phyloP scores from a whole-genome alignment of 2,797 vertebrate genomes.

The Gadopsis marmoratus region DNA sequence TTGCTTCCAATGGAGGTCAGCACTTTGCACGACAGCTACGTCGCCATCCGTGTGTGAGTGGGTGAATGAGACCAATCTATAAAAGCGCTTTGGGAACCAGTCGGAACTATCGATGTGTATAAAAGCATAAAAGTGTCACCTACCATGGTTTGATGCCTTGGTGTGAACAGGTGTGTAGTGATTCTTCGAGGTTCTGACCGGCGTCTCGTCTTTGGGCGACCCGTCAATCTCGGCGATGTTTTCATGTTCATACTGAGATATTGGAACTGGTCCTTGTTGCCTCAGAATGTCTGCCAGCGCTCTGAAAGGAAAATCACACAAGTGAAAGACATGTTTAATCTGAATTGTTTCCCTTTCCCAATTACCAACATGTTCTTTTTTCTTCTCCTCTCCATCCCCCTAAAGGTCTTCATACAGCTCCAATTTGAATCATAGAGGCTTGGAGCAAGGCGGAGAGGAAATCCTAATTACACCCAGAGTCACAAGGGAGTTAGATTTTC shows the following conservation, averaged over 20 bases:
- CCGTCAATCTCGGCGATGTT: conserved; percentile 91
- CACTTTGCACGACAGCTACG: no score
- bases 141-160: conserved; percentile 91
- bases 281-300: conserved; percentile 97
- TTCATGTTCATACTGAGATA: conserved; percentile 95
- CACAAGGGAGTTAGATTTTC: conserved; percentile 41
- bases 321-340: neutral
- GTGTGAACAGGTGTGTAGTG: conserved; percentile 95
- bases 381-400: neutral
- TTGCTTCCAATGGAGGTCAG: no score
- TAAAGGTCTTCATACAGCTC: conserved; percentile 43
- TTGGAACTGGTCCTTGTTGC: conserved; percentile 93
- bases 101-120: neutral
- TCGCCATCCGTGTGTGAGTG: no score
- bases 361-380: conserved; percentile 12
- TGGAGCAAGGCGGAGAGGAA: conserved; percentile 35
- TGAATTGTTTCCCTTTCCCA: conserved; percentile 22
- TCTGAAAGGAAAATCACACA: conserved; percentile 79
- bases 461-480: conserved; percentile 60
- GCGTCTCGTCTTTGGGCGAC: conserved; percentile 95
- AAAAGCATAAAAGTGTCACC: conserved; percentile 23
- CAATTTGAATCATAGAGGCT: conserved; percentile 44
- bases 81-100: neutral
- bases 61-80: no score
- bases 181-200: conserved; percentile 92